Percentiles rank a stretch among this genome's conserved stretches.
phyloP scores from a whole-genome alignment of 2,113 vertebrate species.

The Takifugu flavidus region DNA sequence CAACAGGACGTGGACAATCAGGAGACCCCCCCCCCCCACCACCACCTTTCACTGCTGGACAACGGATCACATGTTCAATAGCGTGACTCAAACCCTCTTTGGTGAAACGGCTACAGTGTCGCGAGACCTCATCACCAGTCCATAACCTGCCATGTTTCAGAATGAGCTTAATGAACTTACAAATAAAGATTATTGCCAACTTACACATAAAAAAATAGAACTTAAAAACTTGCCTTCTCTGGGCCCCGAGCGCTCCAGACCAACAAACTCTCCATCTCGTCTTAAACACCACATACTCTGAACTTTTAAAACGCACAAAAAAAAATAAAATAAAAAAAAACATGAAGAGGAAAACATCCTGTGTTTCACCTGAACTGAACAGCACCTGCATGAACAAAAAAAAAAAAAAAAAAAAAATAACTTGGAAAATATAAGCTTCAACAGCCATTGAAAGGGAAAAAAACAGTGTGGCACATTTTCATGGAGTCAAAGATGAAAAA shows the following conservation, averaged over 20 bases:
- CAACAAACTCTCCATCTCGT: conserved; percentile 28
- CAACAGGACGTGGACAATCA: conserved; percentile 57
- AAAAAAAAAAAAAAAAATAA: conserved; percentile 23
- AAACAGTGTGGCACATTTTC: conserved; percentile 72
- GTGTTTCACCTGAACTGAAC: conserved; percentile 69
- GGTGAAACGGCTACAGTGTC: conserved; percentile 63
- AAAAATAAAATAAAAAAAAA: conserved; percentile 8
- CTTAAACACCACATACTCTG: conserved; percentile 35
- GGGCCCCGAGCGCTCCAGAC: conserved; percentile 59
- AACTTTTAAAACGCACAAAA: conserved; percentile 37
- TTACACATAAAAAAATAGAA: conserved; percentile 38
- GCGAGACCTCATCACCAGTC: conserved; percentile 45
- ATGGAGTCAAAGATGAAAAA: conserved; percentile 69
- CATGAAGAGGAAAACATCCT: conserved; percentile 42
- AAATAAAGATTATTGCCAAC: conserved; percentile 50
- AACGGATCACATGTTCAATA: conserved; percentile 28
- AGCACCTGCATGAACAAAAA: conserved; percentile 66
- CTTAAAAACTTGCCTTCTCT: conserved; percentile 40
- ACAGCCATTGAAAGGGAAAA: conserved; percentile 38
- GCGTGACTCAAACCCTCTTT: conserved; percentile 55
- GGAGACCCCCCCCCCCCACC: conserved; percentile 14
- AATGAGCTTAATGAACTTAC: conserved; percentile 49
- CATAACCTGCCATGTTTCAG: conserved; percentile 49
- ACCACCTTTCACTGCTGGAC: conserved; percentile 22
- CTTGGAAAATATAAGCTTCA: conserved; percentile 61